Evolutionary conservation across 1,140 invertebrate genomes (phyloP), one percentile per base, ranked within the genome.

Genomic region (Drosophila yakuba): DNA sequence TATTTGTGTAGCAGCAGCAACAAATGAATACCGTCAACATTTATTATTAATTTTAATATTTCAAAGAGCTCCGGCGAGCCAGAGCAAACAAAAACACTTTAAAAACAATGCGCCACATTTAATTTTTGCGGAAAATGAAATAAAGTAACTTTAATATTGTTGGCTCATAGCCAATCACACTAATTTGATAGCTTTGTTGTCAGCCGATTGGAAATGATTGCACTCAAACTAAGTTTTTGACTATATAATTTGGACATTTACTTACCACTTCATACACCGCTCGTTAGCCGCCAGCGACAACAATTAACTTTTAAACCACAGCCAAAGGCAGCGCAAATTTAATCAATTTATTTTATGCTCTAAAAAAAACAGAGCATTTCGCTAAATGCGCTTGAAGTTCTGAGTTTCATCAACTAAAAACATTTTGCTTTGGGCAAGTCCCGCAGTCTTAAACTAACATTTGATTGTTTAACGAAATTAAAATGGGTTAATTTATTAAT

Each of bases 31-130:
- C 66, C 61, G 75, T 76, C 71, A 72, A 54, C 84, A 88, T 88
- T 84, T 73, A 88, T 89, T 88, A 88, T 89, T 88, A 89, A 88
- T 89, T 89, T 89, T 89, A 88, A 89, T 88, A 89, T 88, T 77
- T 83, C 63, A 89, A 88, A 83, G 79, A 82, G 69, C 56, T 50
- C 51, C 50, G 28, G 17, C 57, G 55, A 61, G 54, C 39, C 60
- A 55, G 5, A 45, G 5, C 23, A 25, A 74, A 56, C 72, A 66
- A 35, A 12, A 20, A 55, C 14, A 32, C 8, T 36, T 14, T 14
- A n/a, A 38, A 32, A 54, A 63, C 8, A 36, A 3, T 11, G 15
- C 15, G 6, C 5, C 20, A 17, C 28, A 15, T 23, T 28, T 39
- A n/a, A 25, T 5, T 35, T 57, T 41, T 10, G 32, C 7, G 32